Evolutionary conservation across 2,888 invertebrate species (phyloP), one percentile per base, ranked within the genome.

Genomic region (Agrotis segetum): DNA sequence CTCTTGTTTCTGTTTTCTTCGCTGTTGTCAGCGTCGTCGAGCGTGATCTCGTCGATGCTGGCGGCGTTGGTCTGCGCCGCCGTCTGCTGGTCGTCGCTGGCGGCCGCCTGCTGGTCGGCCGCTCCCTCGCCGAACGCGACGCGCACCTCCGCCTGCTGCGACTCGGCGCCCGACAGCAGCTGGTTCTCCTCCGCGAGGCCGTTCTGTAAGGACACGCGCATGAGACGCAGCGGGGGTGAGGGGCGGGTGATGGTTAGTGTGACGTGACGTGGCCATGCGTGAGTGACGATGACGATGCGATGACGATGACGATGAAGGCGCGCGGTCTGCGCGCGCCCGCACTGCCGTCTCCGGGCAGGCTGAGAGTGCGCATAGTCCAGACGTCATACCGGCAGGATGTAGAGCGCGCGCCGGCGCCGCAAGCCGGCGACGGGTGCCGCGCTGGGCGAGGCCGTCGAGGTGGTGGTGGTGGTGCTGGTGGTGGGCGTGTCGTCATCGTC

Each of bases 1-100:
- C 98, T 97, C 93, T 98, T 98, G 93, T 98, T 98, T 89, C 98
- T 97, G 93, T 98, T 98, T 91, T 98, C 98, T 89, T 98, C 97
- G 88, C 97, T 97, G 87, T 94, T 96, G 85, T 98, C 98, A 69
- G 97, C 96, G 87, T 98, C 97, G 82, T 97, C 97, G 84, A 98
- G 94, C 5, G 97, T 96, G 88, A 98, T 97, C 89, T 98, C 97
- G 87, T 97, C 97, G 82, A 98, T 97, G 87, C 96, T 96, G 74
- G 97, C 97, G 65, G 96, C 95, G 87, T 97, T 97, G 85, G 97
- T 97, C 86, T 97, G 97, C 63, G 97, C 97, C 34, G 97, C 96
- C 62, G 96, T 89, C 77, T 93, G 92, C 85, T 96, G 96, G 88
- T 96, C 96, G 52, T 93, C 93, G 85, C 83, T 87, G 77, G 81